Base-by-base conservation (phyloP, 2,888 invertebrate species). In the Epinotia nisella region DNA sequence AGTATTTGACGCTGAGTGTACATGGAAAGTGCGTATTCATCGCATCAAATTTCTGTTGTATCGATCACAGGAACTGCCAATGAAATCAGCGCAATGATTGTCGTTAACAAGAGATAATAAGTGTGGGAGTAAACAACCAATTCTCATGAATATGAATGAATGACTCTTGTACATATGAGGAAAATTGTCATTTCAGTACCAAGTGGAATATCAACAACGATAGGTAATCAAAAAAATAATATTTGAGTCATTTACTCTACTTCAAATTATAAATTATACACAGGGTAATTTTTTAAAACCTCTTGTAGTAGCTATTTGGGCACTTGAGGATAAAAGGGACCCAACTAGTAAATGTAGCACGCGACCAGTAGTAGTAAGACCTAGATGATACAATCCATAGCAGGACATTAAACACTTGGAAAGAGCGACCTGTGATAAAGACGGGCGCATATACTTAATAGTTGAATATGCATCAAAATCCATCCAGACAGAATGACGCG, bases 31-130 rank as follows among this genome's bases (percentile, higher is more conserved):
- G 45, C 29, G n/a, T 51, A 56, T 70, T 64, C 21, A 58, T 70
- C 70, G 41, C 45, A 21, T 19, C 60, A 15, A 49, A 67, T 51
- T 13, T 49, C 24, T n/a, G 61, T 55, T 60, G 72, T 35, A 39
- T 55, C 66, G 19, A 41, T 66, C 60, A 21, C 59, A 41, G 71
- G 71, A 71, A 60, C 29, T 55, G 66, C 41, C n/a, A 49, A 72
- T 67, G 55, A 72, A 72, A 72, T 68, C 61, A 72, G 35, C 56
- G 56, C 17, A 55, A 68, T 61, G 61, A 72, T 67, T 67, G 61
- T 61, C 55, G 72, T 56, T 72, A 62, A 56, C 61, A 21, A 41
- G 55, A 39, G 56, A 67, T 72, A 72, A 72, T 65, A 59, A 71
- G 59, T 68, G 41, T 13, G 55, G 17, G 35, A 55, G 67, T 67